Base-by-base conservation (phyloP, 2,888 invertebrate species). In the Noctua janthina region DNA sequence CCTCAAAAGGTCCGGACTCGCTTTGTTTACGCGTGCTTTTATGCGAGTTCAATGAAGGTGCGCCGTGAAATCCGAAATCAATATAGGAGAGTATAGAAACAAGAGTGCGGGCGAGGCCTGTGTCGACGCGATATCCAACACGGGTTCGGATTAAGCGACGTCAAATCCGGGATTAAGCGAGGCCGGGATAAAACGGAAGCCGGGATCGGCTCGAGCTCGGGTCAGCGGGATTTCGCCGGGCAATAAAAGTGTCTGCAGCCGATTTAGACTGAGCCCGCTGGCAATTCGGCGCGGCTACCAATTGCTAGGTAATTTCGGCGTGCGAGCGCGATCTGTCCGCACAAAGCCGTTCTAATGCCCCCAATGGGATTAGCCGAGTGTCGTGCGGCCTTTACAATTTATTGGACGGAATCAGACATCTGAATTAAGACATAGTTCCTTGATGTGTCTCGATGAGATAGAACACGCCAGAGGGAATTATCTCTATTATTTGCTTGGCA, bases 91-190 rank as follows among this genome's bases (percentile, higher is more conserved):
- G 91, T 90, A 92, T 92, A 93, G 92, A 91, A 91, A 93, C 94
- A 93, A 92, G 93, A 94, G 95, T 93, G 93, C 93, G 94, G 93
- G 92, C 92, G 94, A 94, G 93, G 94, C 94, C 95, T 96, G 96
- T 96, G 96, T 95, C 96, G 96, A 96, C 97, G 97, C 97, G 97
- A 97, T 97, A 97, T 97, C 97, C 97, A 97, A 97, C 97, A 97
- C 97, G 97, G 97, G 97, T 97, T 93, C 96, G 97, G 97, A 97
- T 97, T 97, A 97, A 97, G 96, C 96, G 96, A 97, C 97, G 97
- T 96, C 96, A 96, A 97, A 97, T 97, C 97, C 96, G 92, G 97
- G 97, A 97, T 97, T 97, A 97, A 96, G 92, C 94, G 93, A 92
- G 94, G 89, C 94, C 92, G 94, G 96, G 96, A 96, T 96, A 96